These are phyloP conservation scores for Lophotriccus pileatus DNA, from an alignment of 2,797 vertebrate species.

Conservation along the genomic window DNA sequence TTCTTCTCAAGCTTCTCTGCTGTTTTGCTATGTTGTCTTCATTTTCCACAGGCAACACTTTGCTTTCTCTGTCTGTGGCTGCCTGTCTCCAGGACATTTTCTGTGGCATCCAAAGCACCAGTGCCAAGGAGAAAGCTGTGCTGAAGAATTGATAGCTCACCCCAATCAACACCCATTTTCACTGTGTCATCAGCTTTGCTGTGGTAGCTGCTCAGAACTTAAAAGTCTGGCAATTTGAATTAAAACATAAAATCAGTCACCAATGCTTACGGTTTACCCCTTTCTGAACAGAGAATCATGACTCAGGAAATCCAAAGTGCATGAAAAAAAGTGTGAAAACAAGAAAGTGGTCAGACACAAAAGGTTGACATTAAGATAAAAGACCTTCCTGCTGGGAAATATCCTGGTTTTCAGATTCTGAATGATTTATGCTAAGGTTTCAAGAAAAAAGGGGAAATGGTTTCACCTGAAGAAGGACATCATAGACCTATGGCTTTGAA, in stretches of 20 bases:
- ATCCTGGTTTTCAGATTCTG: constrained; percentile 11
- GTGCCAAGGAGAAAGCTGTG: background rate
- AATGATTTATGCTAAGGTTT: constrained; percentile 32
- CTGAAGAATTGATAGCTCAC: background rate
- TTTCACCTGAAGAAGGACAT: background rate
- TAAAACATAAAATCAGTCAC: background rate
- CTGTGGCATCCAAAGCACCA: background rate
- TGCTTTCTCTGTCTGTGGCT: background rate
- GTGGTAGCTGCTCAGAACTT: background rate
- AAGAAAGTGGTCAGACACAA: background rate
- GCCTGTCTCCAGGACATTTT: background rate
- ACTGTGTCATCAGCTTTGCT: background rate
- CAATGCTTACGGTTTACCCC: constrained; percentile 1
- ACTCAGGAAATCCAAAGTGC: background rate
- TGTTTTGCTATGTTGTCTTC: background rate
- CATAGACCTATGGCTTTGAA: background rate
- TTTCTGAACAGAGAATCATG: constrained; percentile 21
- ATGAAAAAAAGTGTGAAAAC: constrained; percentile 7
- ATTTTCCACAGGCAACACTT: background rate
- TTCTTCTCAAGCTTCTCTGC: background rate
- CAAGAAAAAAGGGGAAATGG: constrained; percentile 13
- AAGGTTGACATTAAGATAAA: constrained; percentile 1
- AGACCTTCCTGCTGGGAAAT: constrained; percentile 22
- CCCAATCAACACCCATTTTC: background rate
- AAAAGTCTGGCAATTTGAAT: background rate